A percentile compares a stretch with the other conserved stretches of the same genome.
phyloP scores from a whole-genome alignment of 2,888 invertebrate species.

The Raillietiella orientalis region DNA sequence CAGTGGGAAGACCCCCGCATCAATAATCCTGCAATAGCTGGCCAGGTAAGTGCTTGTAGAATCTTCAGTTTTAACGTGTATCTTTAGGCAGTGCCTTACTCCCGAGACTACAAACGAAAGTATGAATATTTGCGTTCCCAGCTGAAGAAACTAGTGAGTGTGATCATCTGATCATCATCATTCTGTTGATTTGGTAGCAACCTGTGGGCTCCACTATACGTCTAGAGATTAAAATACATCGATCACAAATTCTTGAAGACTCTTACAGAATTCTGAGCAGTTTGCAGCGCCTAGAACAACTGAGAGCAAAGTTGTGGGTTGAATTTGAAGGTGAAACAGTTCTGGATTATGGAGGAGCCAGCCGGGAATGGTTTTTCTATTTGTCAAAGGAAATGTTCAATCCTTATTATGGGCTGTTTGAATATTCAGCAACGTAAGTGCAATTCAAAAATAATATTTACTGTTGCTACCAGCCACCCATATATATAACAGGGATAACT shows the following conservation, averaged over 20 bases:
- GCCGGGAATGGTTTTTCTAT: slow-evolving; percentile 90
- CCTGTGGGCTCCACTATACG: neutral
- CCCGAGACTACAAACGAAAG: slow-evolving; percentile 91
- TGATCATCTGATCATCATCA: slow-evolving; percentile 8
- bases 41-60: slow-evolving; percentile 25
- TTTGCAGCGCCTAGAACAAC: slow-evolving; percentile 55
- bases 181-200: slow-evolving; percentile 3
- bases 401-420: slow-evolving; percentile 95
- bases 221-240: slow-evolving; percentile 66
- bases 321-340: slow-evolving; percentile 96
- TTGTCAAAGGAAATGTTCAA: slow-evolving; percentile 99
- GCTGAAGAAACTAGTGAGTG: slow-evolving; percentile 60
- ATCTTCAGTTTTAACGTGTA: slow-evolving; percentile 1
- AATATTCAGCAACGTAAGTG: slow-evolving; percentile 87
- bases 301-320: slow-evolving; percentile 93
- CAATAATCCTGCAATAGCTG: slow-evolving; percentile 82
- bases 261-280: slow-evolving; percentile 81
- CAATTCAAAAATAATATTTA: slow-evolving; percentile 3
- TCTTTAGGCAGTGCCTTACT: slow-evolving; percentile 69
- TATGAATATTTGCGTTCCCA: slow-evolving; percentile 94
- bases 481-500: slow-evolving; percentile 41
- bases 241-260: slow-evolving; percentile 78
- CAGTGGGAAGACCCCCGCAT: slow-evolving; percentile 98
- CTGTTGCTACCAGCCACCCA: neutral
- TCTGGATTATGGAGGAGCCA: slow-evolving; percentile 28